Percentiles rank a stretch among this genome's conserved stretches.
These are phyloP conservation scores for Eristalinus sepulchralis DNA, from an alignment of 2,888 invertebrate species.

Conservation along the genomic window DNA sequence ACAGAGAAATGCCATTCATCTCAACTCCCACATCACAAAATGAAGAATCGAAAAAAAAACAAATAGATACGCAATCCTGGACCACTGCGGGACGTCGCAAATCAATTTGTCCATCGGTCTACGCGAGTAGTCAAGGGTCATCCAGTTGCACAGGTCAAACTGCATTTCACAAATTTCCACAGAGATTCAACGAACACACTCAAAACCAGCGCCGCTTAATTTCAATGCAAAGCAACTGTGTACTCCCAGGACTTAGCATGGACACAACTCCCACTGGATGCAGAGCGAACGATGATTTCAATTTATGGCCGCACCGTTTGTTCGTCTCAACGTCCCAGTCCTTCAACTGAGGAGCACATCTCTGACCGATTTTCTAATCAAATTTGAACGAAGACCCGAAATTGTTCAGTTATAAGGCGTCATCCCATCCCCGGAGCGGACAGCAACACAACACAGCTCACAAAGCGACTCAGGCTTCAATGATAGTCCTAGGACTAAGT, in stretches of 20 bases:
- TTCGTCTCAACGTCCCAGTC: not conserved
- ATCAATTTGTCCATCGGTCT: slow-evolving; percentile 41
- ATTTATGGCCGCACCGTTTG: slow-evolving; percentile 49
- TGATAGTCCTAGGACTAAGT: slow-evolving; percentile 26
- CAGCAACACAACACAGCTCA: not conserved
- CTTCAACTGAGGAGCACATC: not conserved
- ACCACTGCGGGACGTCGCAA: not conserved
- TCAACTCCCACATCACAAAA: not conserved
- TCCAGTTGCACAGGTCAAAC: not conserved
- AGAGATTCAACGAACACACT: slow-evolving; percentile 40
- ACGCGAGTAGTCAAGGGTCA: not conserved
- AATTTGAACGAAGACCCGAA: slow-evolving; percentile 61
- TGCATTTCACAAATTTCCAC: slow-evolving; percentile 55
- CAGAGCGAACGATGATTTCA: slow-evolving; percentile 53
- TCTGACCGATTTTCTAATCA: slow-evolving; percentile 45
- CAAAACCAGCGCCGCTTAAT: slow-evolving; percentile 7
- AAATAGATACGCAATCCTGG: not conserved
- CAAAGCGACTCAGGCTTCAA: slow-evolving; percentile 7
- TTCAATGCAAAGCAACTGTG: slow-evolving; percentile 10
- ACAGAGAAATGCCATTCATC: not conserved
- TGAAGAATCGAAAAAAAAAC: slow-evolving; percentile 5
- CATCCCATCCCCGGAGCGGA: slow-evolving; percentile 5
- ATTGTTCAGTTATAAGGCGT: slow-evolving; percentile 39
- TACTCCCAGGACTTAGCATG: slow-evolving; percentile 57
- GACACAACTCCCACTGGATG: slow-evolving; percentile 44